Evolutionary conservation across 2,888 invertebrate genomes (phyloP).

Genomic region (Cephus pygmeus): DNA sequence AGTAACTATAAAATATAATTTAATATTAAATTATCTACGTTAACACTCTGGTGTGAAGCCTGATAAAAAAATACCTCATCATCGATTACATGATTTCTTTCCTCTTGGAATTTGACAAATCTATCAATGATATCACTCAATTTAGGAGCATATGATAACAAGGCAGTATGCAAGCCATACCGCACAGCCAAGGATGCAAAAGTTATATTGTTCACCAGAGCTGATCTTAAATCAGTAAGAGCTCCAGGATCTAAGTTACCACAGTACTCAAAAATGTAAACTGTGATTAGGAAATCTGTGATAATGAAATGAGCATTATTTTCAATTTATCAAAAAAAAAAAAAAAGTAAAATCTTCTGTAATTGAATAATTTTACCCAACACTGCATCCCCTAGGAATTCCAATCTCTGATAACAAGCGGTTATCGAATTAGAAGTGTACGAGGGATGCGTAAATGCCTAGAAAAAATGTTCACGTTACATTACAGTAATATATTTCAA

Average conservation of each 20-base stretch:
- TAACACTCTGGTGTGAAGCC: background rate
- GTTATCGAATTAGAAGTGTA: conserved; percentile 85
- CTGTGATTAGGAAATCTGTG: conserved; percentile 86
- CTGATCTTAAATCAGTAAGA: conserved; percentile 92
- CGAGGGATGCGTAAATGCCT: conserved; percentile 94
- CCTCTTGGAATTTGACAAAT: conserved; percentile 75
- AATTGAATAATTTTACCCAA: conserved; percentile 66
- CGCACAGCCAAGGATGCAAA: conserved; percentile 91
- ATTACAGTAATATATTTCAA: background rate
- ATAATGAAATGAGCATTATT: background rate
- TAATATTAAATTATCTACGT: background rate
- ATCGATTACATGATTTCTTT: conserved; percentile 72
- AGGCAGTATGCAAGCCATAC: conserved; percentile 83
- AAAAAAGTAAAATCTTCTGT: background rate
- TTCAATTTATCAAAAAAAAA: background rate
- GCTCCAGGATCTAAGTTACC: conserved; percentile 81
- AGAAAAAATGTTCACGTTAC: conserved; percentile 5
- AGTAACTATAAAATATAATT: conserved; percentile 46
- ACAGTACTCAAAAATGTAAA: conserved; percentile 85
- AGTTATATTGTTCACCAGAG: conserved; percentile 95
- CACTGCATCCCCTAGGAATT: conserved; percentile 93
- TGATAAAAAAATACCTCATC: conserved; percentile 69
- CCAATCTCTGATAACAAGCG: conserved; percentile 89
- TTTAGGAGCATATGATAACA: conserved; percentile 69
- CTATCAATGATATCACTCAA: conserved; percentile 70